A percentile compares a stretch with the other conserved stretches of the same genome.
These are phyloP conservation scores for Nerophis ophidion DNA, from an alignment of 2,113 vertebrate genomes.

Conservation along the genomic window DNA sequence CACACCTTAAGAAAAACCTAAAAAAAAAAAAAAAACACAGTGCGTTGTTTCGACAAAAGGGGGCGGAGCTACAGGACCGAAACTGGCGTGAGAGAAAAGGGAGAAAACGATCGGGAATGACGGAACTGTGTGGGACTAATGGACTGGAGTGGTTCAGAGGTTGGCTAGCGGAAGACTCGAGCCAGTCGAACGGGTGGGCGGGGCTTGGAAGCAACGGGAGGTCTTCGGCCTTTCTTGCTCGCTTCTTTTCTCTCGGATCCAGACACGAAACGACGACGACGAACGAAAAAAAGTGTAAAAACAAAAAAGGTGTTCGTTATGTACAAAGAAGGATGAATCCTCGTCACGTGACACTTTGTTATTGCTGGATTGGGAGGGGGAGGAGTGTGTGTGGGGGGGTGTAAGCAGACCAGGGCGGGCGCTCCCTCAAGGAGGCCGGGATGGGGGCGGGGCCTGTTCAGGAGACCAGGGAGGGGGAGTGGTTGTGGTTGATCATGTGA, in stretches of 20 bases:
- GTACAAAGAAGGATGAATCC: slow-evolving; percentile 60
- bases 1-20: slow-evolving; percentile 62
- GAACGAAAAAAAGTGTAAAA: slow-evolving; percentile 14
- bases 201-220: slow-evolving; percentile 84
- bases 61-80: neutral
- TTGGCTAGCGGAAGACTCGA: too few relatives aligned
- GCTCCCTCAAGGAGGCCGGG: slow-evolving; percentile 47
- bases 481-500: slow-evolving; percentile 91
- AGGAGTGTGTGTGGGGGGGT: slow-evolving; percentile 31
- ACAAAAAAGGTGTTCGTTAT: slow-evolving; percentile 52
- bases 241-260: slow-evolving; percentile 55
- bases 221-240: slow-evolving; percentile 79
- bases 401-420: slow-evolving; percentile 49
- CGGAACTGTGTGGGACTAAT: too few relatives aligned
- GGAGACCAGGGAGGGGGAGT: slow-evolving; percentile 92
- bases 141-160: too few relatives aligned
- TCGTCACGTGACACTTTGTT: slow-evolving; percentile 33
- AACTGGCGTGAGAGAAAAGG: neutral
- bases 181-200: neutral
- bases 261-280: slow-evolving; percentile 67
- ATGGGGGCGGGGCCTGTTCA: slow-evolving; percentile 65
- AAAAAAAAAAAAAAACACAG: neutral
- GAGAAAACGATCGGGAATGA: neutral
- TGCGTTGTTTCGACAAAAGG: neutral
- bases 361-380: slow-evolving; percentile 41